Conservation (phyloP, 2,797 vertebrate genomes). For the Balearica regulorum region DNA sequence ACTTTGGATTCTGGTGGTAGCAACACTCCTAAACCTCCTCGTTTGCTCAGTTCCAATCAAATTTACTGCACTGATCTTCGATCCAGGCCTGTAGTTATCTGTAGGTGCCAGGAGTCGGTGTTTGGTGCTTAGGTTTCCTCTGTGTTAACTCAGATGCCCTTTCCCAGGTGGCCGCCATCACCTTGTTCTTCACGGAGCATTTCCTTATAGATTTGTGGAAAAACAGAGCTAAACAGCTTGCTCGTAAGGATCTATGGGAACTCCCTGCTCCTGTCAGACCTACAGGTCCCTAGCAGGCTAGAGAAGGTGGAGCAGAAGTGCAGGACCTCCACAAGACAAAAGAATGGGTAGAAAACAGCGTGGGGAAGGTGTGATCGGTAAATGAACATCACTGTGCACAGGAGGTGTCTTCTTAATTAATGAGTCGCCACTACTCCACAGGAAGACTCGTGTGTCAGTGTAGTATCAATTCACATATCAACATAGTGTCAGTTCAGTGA, state of each 20-base stretch:
- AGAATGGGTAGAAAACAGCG: not conserved
- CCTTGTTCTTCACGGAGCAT: not conserved
- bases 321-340: not conserved
- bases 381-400: not conserved
- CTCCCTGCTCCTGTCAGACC: not conserved
- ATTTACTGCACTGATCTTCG: not conserved
- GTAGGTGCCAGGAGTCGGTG: not conserved
- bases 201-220: not conserved
- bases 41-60: not conserved
- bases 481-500: not conserved
- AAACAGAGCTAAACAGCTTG: not conserved
- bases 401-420: not conserved
- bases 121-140: not conserved
- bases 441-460: not conserved
- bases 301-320: not conserved
- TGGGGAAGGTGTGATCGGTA: not conserved
- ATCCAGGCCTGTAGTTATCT: not conserved
- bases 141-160: not conserved
- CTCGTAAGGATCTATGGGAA: not conserved
- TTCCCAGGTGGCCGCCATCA: not conserved
- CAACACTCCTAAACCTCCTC: no score
- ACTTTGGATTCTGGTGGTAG: not conserved
- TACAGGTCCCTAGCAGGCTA: not conserved
- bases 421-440: not conserved
- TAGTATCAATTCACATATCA: not conserved